Evolutionary conservation across 2,888 invertebrate species (phyloP).

Genomic region (Euzophera pinguis): DNA sequence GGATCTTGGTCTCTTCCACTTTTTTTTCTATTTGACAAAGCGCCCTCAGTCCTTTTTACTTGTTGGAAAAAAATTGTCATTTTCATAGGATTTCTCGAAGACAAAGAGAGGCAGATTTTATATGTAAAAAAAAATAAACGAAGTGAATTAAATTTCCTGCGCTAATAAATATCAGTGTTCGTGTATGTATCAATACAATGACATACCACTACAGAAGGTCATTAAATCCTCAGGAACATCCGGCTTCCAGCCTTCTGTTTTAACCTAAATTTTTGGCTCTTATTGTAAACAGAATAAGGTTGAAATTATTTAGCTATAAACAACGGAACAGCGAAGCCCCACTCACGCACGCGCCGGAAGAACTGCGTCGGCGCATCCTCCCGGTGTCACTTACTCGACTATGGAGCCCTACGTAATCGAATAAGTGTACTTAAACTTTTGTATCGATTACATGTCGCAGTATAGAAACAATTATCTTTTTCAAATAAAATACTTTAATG

Average conservation of each 20-base stretch:
- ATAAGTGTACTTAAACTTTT: constrained; percentile 51
- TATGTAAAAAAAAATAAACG: neutral
- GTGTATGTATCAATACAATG: neutral
- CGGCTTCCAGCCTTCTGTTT: constrained; percentile 5
- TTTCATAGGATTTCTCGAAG: too few relatives aligned
- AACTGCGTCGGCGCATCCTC: constrained; percentile 66
- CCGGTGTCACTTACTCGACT: constrained; percentile 54
- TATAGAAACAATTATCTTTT: neutral
- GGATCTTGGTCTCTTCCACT: too few relatives aligned
- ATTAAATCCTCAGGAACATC: constrained; percentile 10
- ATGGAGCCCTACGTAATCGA: constrained; percentile 40
- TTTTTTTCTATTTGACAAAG: too few relatives aligned
- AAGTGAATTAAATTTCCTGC: neutral
- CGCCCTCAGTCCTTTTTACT: too few relatives aligned
- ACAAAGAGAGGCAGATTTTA: too few relatives aligned
- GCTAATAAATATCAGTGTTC: constrained; percentile 11
- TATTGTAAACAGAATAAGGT: neutral
- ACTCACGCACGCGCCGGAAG: constrained; percentile 73
- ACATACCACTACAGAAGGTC: constrained; percentile 11
- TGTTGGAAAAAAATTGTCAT: too few relatives aligned
- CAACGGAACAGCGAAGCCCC: constrained; percentile 72
- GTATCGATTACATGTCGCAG: constrained; percentile 40
- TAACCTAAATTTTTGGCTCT: neutral
- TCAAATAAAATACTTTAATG: neutral
- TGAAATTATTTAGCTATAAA: constrained; percentile 4